Evolutionary conservation across 2,113 vertebrate genomes (phyloP).

Genomic region (Dryoscopus gambensis): DNA sequence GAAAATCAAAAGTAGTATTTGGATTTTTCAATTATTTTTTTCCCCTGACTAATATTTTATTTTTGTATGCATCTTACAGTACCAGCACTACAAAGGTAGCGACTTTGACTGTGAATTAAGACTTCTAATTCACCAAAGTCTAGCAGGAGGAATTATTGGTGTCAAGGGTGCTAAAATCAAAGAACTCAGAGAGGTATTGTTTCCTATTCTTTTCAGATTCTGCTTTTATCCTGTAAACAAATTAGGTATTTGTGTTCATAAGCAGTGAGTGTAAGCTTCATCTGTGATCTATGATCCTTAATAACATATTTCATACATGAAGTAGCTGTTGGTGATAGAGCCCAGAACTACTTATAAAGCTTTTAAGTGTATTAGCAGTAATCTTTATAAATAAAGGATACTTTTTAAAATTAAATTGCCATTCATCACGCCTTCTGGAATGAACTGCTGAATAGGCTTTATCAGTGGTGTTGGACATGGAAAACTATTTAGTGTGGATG

Average conservation of each 20-base stretch:
- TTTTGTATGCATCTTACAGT: slow-evolving; percentile 72
- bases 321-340: background rate
- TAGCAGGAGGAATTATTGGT: slow-evolving; percentile 95
- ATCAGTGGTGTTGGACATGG: background rate
- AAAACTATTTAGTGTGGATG: background rate
- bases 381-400: background rate
- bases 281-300: background rate
- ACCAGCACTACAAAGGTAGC: slow-evolving; percentile 94
- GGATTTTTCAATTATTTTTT: background rate
- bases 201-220: background rate
- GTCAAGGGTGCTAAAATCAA: slow-evolving; percentile 98
- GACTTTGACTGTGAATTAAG: slow-evolving; percentile 96
- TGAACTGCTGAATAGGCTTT: background rate
- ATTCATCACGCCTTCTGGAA: background rate
- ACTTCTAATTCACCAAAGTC: slow-evolving; percentile 92
- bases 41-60: background rate
- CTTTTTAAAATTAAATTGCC: background rate
- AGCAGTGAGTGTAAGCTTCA: background rate
- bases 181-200: slow-evolving; percentile 89
- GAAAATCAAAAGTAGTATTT: background rate
- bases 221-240: background rate
- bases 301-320: background rate
- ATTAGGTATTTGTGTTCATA: background rate
- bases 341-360: background rate
- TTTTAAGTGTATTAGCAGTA: background rate